A percentile compares a stretch with the other conserved stretches of the same genome.
These are phyloP conservation scores for Pachyseris speciosa DNA, from an alignment of 64 coral and sea anemone genomes.

Conservation along the genomic window DNA sequence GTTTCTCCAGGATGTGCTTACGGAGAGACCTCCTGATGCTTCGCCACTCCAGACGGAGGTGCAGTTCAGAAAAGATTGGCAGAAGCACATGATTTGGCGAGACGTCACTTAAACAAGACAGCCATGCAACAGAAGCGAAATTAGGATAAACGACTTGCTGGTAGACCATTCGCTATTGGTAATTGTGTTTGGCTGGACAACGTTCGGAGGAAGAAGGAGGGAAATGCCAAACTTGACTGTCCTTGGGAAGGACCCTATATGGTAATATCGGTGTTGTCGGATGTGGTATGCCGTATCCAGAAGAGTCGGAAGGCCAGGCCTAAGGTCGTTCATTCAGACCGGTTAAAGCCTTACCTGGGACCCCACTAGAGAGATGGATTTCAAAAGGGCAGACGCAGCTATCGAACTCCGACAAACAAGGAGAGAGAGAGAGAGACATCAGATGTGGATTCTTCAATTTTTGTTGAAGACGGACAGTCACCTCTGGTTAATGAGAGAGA, in stretches of 20 bases:
- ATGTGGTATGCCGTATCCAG: conserved; percentile 57
- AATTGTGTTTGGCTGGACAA: conserved; percentile 9
- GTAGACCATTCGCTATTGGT: neutral
- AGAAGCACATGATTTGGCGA: neutral
- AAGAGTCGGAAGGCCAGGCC: conserved; percentile 6
- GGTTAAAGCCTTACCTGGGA: neutral
- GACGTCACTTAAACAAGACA: conserved; percentile 11
- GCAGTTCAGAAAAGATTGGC: conserved; percentile 35
- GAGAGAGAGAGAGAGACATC: conserved; percentile 5
- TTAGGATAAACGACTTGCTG: conserved; percentile 24
- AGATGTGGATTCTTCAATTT: neutral
- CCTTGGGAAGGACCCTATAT: neutral
- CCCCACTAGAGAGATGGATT: neutral
- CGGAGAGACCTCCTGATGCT: conserved; percentile 30
- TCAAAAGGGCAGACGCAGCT: neutral
- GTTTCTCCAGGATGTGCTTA: conserved; percentile 23
- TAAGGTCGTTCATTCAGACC: conserved; percentile 46
- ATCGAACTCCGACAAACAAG: neutral
- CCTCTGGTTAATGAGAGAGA: neutral
- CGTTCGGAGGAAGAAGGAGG: neutral
- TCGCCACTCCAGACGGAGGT: neutral
- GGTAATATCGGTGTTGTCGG: neutral
- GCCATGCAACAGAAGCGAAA: conserved; percentile 59
- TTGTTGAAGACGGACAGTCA: neutral
- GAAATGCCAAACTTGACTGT: conserved; percentile 42